Evolutionary conservation across 2,113 vertebrate species (phyloP), one percentile per base, ranked within the genome.

Genomic region (Calyptomena viridis): DNA sequence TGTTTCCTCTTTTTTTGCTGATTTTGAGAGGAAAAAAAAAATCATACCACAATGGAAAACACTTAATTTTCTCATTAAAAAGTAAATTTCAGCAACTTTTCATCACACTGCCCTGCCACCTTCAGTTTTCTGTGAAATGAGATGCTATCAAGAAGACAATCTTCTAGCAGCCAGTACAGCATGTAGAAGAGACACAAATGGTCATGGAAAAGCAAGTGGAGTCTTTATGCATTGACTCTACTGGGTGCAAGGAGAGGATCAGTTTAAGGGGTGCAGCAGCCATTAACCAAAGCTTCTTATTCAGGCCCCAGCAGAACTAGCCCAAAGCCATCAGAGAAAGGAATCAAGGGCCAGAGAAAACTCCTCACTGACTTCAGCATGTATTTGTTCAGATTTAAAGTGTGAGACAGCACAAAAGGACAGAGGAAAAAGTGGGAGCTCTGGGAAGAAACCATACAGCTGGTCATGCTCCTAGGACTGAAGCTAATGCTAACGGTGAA

Each of bases 1-100:
- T 97, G 75, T 96, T 98, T 98, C 98, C 97, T 95, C 97, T 97
- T 98, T 96, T 98, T 96, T 97, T 97, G 94, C 88, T 97, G 96
- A 97, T 95, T 96, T 96, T 84, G 84, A 94, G 90, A 89, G 91
- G 96, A 95, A 88, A 96, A 95, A 56, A 56, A 33, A 19, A 85
- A 94, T 88, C 95, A 80, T 83, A 96, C 96, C 92, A 2, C 96
- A 97, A 85, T 93, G 96, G 83, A 97, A 98, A 98, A 97, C 96
- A 97, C 94, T 97, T 97, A 84, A 93, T 97, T 97, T 98, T 98
- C 97, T 98, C 91, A 96, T 97, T 97, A 97, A 97, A 97, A 97
- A 80, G 72, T 92, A 93, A 68, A 89, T 87, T 90, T 96, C 84
- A 97, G 73, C 80, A 96, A 63, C 80, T 93, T 96, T 95, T 96